These are phyloP conservation scores for Drosophila robusta DNA, from an alignment of 2,888 invertebrate species.

Conservation along the genomic window DNA sequence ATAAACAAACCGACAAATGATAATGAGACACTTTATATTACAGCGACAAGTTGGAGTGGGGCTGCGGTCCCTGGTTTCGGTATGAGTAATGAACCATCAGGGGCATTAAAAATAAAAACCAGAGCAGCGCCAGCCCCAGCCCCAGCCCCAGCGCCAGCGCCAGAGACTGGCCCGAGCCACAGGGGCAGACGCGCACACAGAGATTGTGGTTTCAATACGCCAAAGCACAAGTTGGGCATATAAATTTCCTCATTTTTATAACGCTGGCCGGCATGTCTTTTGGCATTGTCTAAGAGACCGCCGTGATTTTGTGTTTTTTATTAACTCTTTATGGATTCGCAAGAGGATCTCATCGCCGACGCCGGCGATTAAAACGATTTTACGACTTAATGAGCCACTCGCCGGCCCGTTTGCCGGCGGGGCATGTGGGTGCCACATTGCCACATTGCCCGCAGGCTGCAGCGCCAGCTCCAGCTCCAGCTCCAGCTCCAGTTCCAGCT, in stretches of 20 bases:
- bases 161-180: slow-evolving; percentile 11
- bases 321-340: slow-evolving; percentile 79
- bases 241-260: slow-evolving; percentile 73
- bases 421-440: slow-evolving; percentile 77
- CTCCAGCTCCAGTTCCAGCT: slow-evolving; percentile 20
- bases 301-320: slow-evolving; percentile 76
- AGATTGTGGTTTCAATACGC: slow-evolving; percentile 50
- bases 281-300: slow-evolving; percentile 53
- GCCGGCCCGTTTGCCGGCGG: slow-evolving; percentile 46
- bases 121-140: slow-evolving; percentile 50
- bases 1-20: slow-evolving; percentile 69
- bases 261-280: slow-evolving; percentile 27
- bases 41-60: slow-evolving; percentile 34
- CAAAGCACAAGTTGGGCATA: slow-evolving; percentile 62
- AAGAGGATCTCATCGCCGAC: slow-evolving; percentile 52
- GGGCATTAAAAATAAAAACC: slow-evolving; percentile 65
- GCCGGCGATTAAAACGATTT: slow-evolving; percentile 73
- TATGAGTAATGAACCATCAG: slow-evolving; percentile 61
- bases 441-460: slow-evolving; percentile 66
- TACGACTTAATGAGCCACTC: slow-evolving; percentile 81
- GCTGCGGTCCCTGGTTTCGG: slow-evolving; percentile 15
- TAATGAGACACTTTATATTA: slow-evolving; percentile 71
- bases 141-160: slow-evolving; percentile 25
- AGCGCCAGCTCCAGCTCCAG: slow-evolving; percentile 8
- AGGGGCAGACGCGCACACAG: slow-evolving; percentile 2